phyloP scores from a whole-genome alignment of 1,140 invertebrate genomes.

The Lasioglossum albipes region DNA sequence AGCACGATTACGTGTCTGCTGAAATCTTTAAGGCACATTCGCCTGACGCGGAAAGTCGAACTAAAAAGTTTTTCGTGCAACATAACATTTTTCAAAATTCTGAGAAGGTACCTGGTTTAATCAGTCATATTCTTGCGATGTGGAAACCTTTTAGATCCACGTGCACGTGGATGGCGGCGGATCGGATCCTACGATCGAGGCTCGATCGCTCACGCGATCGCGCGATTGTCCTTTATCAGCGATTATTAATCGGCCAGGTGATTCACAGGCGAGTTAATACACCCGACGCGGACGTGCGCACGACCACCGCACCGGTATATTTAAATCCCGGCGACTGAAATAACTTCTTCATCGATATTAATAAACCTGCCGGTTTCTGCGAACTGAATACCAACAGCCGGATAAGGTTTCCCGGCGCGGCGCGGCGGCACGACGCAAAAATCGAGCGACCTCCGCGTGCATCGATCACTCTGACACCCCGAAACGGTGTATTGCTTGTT shows the following conservation, averaged over 20 bases:
- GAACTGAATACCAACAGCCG: background rate
- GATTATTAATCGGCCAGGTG: background rate
- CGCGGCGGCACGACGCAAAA: background rate
- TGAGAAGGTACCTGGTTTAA: no score
- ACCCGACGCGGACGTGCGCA: background rate
- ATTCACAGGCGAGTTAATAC: background rate
- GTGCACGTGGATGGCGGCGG: background rate
- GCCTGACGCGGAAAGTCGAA: background rate
- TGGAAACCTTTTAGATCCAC: no score
- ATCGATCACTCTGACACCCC: constrained; percentile 46
- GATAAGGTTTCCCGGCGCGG: background rate
- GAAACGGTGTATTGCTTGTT: constrained; percentile 27
- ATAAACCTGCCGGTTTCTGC: constrained; percentile 11
- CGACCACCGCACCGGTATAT: background rate
- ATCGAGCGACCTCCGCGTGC: constrained; percentile 3
- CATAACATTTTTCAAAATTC: no score
- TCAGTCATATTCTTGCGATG: no score
- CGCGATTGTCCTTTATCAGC: constrained; percentile 33
- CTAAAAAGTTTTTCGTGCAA: no score
- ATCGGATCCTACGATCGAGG: background rate
- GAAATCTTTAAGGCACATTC: background rate
- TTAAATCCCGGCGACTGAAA: background rate
- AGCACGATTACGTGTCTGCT: background rate
- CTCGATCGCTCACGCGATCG: background rate
- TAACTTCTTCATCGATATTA: constrained; percentile 28